Percentiles rank a stretch among this genome's conserved stretches.
These are phyloP conservation scores for Troilus luridus DNA, from an alignment of 2,888 invertebrate genomes.

Conservation along the genomic window DNA sequence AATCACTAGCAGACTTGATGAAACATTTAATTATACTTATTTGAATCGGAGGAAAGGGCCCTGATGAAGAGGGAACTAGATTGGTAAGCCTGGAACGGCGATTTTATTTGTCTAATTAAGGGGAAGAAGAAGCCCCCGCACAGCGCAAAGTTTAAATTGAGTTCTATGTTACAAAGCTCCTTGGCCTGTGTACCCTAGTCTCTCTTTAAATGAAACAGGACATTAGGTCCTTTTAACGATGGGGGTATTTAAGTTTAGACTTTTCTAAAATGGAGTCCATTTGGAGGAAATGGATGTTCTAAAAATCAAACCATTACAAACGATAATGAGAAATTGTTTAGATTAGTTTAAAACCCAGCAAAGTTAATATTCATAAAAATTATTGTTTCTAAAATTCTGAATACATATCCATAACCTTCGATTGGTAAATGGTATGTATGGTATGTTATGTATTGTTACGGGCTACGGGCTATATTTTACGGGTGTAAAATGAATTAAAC, in stretches of 20 bases:
- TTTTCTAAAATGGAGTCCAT: neutral
- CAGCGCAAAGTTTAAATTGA: conserved; percentile 2
- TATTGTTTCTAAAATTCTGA: too few relatives aligned
- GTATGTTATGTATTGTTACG: too few relatives aligned
- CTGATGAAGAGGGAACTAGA: neutral
- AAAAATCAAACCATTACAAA: neutral
- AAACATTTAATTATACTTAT: neutral
- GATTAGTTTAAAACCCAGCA: neutral
- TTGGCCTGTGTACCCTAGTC: neutral
- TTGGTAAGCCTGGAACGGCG: neutral
- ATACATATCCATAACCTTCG: too few relatives aligned
- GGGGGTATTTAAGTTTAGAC: neutral
- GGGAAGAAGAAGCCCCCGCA: neutral
- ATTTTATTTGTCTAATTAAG: conserved; percentile 16
- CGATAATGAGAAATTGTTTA: neutral
- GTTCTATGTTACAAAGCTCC: conserved; percentile 14
- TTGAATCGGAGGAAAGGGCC: neutral
- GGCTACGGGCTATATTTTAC: too few relatives aligned
- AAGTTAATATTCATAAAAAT: neutral
- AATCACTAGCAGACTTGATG: neutral
- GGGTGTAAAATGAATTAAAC: too few relatives aligned
- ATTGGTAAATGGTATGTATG: too few relatives aligned
- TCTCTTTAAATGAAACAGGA: neutral
- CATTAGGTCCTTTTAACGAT: neutral
- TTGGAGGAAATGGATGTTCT: neutral